Base-by-base conservation (phyloP, 1,140 invertebrate genomes). In the Gryon sp. region DNA sequence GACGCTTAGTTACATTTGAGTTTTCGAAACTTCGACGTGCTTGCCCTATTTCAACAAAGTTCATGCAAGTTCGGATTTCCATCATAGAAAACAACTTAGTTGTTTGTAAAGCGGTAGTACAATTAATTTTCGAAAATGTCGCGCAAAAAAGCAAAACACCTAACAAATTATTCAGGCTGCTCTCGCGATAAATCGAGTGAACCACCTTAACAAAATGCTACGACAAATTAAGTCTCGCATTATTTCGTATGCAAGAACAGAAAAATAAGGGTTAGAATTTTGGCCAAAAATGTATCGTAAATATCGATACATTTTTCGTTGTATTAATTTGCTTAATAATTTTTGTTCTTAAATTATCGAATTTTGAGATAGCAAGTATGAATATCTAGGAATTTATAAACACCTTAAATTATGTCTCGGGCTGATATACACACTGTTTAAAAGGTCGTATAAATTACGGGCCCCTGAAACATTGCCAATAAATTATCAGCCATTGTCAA, bases 41-140 rank as follows among this genome's bases (percentile, higher is more conserved):
- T 72, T 48, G 48, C 69, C 50, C 59, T 63, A 73, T 73, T 73
- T 73, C 69, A 59, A 65, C 40, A 50, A 73, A 73, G 69, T 73
- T 70, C 30, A n/a, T n/a, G 36, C 6, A 45, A 70, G 55, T 70
- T 63, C 48, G 59, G 12, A 73, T 73, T 73, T 73, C 43, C 34
- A 65, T 73, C 69, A 73, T 73, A 65, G 59, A 57, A 57, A 73
- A 65, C 57, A 63, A 63, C 48, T 72, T 63, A 63, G 57, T 50
- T 50, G 59, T 59, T 57, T 46, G 59, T 20, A 59, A 65, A 63
- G 50, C 41, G 59, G 32, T 41, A 18, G 30, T 57, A 73, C 69
- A 65, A 73, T 72, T 72, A 72, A 72, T 72, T 62, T 55, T 22
- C 38, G n/a, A n/a, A 46, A 55, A 30, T 53, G 22, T 45, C 30